phyloP scores from a whole-genome alignment of 2,888 invertebrate genomes.

The Stenchaetothrips biformis region DNA sequence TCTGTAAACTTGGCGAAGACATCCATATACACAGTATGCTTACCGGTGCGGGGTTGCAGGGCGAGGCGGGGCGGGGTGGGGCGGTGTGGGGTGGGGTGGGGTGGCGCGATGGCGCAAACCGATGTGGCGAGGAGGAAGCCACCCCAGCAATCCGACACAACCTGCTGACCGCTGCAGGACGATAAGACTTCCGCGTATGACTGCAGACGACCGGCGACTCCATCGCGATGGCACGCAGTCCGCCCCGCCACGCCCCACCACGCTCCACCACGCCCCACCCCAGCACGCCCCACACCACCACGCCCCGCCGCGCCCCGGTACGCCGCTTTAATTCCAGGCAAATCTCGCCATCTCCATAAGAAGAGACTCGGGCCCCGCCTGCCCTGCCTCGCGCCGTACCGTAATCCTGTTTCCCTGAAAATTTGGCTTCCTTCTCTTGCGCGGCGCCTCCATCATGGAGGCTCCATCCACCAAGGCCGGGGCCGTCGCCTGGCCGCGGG shows the following conservation, averaged over 20 bases:
- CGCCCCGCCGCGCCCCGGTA: background rate
- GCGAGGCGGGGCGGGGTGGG: background rate
- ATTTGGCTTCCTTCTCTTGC: constrained; percentile 10
- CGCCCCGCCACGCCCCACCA: background rate
- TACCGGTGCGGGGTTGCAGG: background rate
- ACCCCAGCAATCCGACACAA: background rate
- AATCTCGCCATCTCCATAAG: constrained; percentile 24
- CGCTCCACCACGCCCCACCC: background rate
- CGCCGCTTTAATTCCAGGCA: constrained; percentile 2
- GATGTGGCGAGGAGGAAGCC: background rate
- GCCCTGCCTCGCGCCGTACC: background rate
- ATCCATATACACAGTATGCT: background rate
- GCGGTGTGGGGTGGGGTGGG: background rate
- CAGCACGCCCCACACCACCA: background rate
- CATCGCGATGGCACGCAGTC: background rate
- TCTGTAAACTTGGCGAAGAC: background rate
- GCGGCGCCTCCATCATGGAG: no score
- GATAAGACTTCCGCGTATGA: background rate
- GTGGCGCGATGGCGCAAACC: background rate
- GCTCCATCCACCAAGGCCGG: no score
- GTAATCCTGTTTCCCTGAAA: constrained; percentile 6
- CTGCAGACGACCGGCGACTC: background rate
- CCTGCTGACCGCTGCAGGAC: no score
- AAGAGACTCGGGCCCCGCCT: background rate
- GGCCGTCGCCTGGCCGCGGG: background rate